phyloP scores from a whole-genome alignment of 2,113 vertebrate species.

The Pseudonaja textilis region DNA sequence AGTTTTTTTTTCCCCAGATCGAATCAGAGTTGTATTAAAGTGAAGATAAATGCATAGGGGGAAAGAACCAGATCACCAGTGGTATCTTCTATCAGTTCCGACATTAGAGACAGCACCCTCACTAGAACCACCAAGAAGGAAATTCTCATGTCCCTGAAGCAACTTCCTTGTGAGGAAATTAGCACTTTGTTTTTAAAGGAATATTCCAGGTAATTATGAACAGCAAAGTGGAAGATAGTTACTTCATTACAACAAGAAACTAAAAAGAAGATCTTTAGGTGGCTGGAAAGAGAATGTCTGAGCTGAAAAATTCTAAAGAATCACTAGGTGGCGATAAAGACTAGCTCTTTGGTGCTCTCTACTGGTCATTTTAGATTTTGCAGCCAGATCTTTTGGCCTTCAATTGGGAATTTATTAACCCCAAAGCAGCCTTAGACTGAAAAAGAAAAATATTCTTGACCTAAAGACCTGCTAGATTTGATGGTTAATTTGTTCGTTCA shows the following conservation, averaged over 20 bases:
- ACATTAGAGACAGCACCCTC: not conserved
- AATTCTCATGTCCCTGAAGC: not conserved
- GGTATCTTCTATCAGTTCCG: not conserved
- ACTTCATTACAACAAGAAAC: not conserved
- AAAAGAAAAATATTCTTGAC: slow-evolving; percentile 53
- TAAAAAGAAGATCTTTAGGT: not conserved
- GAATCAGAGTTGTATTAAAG: too few species aligned
- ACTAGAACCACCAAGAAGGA: not conserved
- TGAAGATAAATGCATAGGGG: too few species aligned
- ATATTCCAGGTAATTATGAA: not conserved
- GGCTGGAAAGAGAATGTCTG: not conserved
- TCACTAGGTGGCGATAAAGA: not conserved
- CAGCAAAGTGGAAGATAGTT: not conserved
- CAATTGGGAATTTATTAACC: slow-evolving; percentile 63
- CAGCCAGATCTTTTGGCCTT: not conserved
- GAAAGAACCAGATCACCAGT: too few species aligned
- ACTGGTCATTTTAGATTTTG: not conserved
- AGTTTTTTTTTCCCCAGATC: too few species aligned
- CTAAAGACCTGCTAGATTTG: slow-evolving; percentile 43
- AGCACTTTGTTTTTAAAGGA: not conserved
- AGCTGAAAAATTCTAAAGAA: not conserved
- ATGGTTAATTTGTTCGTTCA: slow-evolving; percentile 39
- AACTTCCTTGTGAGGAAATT: not conserved
- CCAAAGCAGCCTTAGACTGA: slow-evolving; percentile 49
- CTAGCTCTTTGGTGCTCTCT: not conserved